Percentiles rank a stretch among this genome's conserved stretches.
Evolutionary conservation across 64 coral and sea anemone species (phyloP).

Genomic region (Pocillopora verrucosa): DNA sequence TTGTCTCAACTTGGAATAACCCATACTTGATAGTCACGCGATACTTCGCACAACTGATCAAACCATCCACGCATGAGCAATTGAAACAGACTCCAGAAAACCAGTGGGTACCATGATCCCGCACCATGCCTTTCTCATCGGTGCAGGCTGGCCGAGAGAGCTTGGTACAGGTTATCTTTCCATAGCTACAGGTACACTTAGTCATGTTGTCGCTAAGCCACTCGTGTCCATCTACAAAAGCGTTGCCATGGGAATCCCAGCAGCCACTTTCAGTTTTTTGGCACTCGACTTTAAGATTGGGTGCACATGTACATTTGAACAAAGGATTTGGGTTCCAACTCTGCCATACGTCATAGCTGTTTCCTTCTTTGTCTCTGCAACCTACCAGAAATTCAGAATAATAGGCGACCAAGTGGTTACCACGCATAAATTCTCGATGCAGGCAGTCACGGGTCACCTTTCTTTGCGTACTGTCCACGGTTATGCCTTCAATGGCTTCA

Average conservation of each 20-base stretch:
- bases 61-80: background rate
- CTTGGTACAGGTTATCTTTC: slow-evolving; percentile 4
- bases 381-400: background rate
- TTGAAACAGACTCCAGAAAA: slow-evolving; percentile 25
- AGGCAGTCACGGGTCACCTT: no score
- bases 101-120: slow-evolving; percentile 26
- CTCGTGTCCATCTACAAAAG: background rate
- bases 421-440: no score
- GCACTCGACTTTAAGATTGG: background rate
- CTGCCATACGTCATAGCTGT: slow-evolving; percentile 6
- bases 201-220: slow-evolving; percentile 19
- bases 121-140: background rate
- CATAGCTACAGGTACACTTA: background rate
- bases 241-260: slow-evolving; percentile 6
- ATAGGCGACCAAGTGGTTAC: background rate
- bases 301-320: background rate
- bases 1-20: background rate
- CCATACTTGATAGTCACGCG: slow-evolving; percentile 21
- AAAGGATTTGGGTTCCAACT: slow-evolving; percentile 22
- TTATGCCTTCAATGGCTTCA: no score
- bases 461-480: no score
- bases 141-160: slow-evolving; percentile 37
- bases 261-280: slow-evolving; percentile 4
- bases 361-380: slow-evolving; percentile 25
- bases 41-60: slow-evolving; percentile 14